Percentiles rank a stretch among this genome's conserved stretches.
Conservation (phyloP, 2,888 invertebrate species). For the Thymelicus lineola region DNA sequence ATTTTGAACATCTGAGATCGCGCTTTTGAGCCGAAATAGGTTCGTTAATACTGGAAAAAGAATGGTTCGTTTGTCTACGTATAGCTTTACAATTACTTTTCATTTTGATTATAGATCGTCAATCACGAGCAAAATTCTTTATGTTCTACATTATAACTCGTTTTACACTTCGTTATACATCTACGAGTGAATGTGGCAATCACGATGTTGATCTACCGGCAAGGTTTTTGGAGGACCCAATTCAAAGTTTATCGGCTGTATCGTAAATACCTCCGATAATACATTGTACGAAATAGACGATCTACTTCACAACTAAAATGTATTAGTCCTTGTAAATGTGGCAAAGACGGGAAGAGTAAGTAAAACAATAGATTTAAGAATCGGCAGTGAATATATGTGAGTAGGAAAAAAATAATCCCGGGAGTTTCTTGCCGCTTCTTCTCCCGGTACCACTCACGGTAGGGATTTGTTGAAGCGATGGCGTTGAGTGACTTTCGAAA, state of each 20-base stretch:
- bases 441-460: no score
- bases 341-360: background rate
- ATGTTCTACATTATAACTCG: constrained; percentile 21
- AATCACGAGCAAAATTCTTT: constrained; percentile 9
- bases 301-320: background rate
- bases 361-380: background rate
- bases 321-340: background rate
- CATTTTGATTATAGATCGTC: background rate
- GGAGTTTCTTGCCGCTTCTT: no score
- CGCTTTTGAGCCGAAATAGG: no score
- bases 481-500: no score
- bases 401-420: no score
- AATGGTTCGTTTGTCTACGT: no score
- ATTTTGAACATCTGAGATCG: no score
- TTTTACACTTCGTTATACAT: constrained; percentile 6
- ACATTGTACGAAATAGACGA: no score
- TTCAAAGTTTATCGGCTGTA: background rate
- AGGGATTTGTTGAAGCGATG: no score
- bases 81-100: no score
- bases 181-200: constrained; percentile 2
- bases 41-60: no score
- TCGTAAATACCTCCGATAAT: constrained; percentile 1
- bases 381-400: no score
- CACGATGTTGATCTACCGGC: background rate
- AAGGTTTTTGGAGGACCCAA: background rate